Evolutionary conservation across 2,797 vertebrate species (phyloP).

Genomic region (Diglossa cyanea): DNA sequence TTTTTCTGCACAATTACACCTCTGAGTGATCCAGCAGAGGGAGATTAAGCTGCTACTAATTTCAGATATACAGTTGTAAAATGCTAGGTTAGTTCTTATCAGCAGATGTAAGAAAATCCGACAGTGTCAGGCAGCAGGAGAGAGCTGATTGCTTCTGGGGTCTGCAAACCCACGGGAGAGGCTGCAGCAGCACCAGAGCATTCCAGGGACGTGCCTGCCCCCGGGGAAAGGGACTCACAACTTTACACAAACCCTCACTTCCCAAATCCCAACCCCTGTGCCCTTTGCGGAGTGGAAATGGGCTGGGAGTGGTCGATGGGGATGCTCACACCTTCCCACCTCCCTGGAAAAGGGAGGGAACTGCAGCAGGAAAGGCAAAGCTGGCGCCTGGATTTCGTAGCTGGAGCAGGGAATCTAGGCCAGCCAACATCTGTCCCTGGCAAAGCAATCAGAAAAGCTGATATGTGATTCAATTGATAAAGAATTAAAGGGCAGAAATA

Average conservation of each 20-base stretch:
- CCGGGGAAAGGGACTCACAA: background rate
- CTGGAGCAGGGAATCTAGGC: background rate
- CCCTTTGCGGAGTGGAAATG: background rate
- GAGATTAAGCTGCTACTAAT: constrained; percentile 72
- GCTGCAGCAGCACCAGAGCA: background rate
- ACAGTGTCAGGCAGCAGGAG: background rate
- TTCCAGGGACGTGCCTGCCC: background rate
- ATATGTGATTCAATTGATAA: constrained; percentile 10
- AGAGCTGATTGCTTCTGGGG: background rate
- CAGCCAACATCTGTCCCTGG: constrained; percentile 12
- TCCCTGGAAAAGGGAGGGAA: background rate
- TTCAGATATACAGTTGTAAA: constrained; percentile 60
- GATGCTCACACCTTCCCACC: background rate
- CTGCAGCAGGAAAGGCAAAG: background rate
- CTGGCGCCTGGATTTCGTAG: fast-evolving
- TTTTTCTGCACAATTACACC: constrained; percentile 78
- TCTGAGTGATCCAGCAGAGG: constrained; percentile 69
- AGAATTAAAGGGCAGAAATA: constrained; percentile 43
- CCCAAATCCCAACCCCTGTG: background rate
- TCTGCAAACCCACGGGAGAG: background rate
- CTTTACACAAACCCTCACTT: background rate
- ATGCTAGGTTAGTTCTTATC: constrained; percentile 52
- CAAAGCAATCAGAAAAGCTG: background rate
- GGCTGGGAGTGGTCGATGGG: fast-evolving
- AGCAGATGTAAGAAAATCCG: background rate